Base-by-base conservation (phyloP, 2,113 vertebrate species). In the Aegotheles bennettii region DNA sequence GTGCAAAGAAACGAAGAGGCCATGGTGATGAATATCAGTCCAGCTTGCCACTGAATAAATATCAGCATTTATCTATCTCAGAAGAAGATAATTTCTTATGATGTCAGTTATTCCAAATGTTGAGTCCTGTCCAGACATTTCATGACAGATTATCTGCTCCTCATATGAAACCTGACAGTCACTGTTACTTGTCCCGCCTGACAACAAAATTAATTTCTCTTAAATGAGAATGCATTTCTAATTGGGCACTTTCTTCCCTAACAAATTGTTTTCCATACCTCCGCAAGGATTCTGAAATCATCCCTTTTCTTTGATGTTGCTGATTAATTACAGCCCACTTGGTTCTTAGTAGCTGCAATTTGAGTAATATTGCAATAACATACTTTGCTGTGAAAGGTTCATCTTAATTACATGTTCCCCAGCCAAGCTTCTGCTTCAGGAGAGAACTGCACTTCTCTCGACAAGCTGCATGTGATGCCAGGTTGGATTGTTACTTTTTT, bases 311-410 rank as follows among this genome's bases (percentile, higher is more conserved):
- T 93, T 91, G 69, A 84, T 90, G 92, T 35, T 89, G 61, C 95
- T 89, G 76, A 93, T 95, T 95, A 97, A 96, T 93, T 87, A 94
- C 86, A 92, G 81, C 77, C 94, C 77, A 69, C 84, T 87, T 92
- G 57, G 42, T 71, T 92, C 83, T 93, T 89, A 79, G 85, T 64
- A 83, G 94, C 63, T 90, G 91, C 84, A 87, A 43, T 84, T 84
- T 89, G 77, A 94, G 77, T 76, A 42, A 71, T 51, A 88, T 42
- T 90, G 83, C 84, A 28, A 19, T 75, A 68, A 68, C 36, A 40
- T 11, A n/a, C 77, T 87, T 84, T 31, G 69, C 89, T 87, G 45
- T 43, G 87, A 87, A 94, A 85, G 79, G 76, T 94, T 94, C 53
- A 25, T 94, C 81, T 95, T 78, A 89, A 94, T 94, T 89, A 92